phyloP scores from a whole-genome alignment of 1,140 invertebrate genomes.

The Bacillus rossius region DNA sequence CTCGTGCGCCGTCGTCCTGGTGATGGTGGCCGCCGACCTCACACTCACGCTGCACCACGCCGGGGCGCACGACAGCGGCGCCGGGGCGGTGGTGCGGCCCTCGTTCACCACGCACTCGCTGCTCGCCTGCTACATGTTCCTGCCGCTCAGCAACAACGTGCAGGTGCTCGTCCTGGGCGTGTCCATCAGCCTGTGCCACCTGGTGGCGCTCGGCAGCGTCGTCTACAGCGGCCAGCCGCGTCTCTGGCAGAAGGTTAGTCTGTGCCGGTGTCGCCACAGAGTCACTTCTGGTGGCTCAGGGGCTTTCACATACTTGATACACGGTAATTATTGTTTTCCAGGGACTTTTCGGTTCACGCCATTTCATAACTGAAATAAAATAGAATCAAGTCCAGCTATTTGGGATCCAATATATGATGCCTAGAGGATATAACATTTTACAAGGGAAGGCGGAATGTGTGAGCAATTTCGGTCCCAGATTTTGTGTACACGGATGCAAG shows the following conservation, averaged over 20 bases:
- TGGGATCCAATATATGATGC: no score
- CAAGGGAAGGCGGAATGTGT: no score
- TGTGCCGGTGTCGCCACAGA: no score
- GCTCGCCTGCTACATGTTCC: constrained; percentile 70
- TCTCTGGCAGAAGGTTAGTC: no score
- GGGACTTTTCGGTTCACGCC: no score
- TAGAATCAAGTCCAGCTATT: no score
- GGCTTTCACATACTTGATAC: constrained; percentile 9
- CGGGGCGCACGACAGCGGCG: constrained; percentile 12
- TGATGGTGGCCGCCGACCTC: constrained; percentile 31
- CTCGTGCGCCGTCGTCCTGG: constrained; percentile 23
- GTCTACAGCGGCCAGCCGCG: constrained; percentile 48
- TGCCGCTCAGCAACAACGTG: constrained; percentile 63
- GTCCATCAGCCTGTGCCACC: constrained; percentile 55
- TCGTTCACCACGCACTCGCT: constrained; percentile 64
- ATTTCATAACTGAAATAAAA: no score
- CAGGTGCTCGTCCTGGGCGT: constrained; percentile 58
- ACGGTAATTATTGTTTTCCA: constrained; percentile 3
- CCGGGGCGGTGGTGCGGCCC: constrained; percentile 40
- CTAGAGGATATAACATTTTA: no score
- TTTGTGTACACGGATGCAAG: no score
- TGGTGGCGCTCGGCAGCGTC: constrained; percentile 55
- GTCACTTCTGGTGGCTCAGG: constrained; percentile 35
- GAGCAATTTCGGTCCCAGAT: no score
- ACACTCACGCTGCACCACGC: constrained; percentile 25